These are phyloP conservation scores for Balanococcus diminutus DNA, from an alignment of 2,888 invertebrate genomes.

Conservation along the genomic window DNA sequence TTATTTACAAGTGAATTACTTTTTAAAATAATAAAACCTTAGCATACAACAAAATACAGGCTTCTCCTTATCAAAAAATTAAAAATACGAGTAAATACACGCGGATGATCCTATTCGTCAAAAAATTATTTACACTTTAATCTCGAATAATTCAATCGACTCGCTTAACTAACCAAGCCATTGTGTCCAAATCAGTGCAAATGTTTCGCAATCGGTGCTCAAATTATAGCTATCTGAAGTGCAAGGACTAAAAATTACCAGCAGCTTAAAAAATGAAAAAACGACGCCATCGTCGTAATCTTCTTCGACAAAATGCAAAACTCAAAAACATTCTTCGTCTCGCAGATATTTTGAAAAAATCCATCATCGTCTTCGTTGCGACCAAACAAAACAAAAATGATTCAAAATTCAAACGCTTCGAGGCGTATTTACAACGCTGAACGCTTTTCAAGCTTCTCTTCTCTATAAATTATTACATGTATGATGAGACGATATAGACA, in stretches of 20 bases:
- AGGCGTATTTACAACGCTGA: slow-evolving; percentile 8
- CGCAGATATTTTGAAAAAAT: not conserved
- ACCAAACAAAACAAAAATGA: not conserved
- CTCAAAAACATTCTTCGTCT: not conserved
- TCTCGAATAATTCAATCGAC: not conserved
- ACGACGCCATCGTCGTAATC: not conserved
- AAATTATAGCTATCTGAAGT: not conserved
- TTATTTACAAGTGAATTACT: not conserved
- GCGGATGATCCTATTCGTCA: not conserved
- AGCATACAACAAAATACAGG: not conserved
- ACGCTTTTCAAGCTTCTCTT: not conserved
- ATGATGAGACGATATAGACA: slow-evolving; percentile 85
- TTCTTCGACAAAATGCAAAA: not conserved
- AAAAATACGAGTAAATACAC: not conserved
- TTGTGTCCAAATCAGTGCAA: not conserved
- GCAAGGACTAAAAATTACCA: not conserved
- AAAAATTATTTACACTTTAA: not conserved
- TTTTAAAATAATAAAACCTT: not conserved
- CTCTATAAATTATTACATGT: slow-evolving; percentile 73
- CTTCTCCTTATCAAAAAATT: not conserved
- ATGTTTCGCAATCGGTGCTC: not conserved
- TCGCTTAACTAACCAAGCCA: not conserved
- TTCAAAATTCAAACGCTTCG: not conserved
- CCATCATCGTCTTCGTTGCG: not conserved
- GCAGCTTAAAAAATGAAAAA: not conserved